Evolutionary conservation across 92 coral and sea anemone genomes (phyloP).

Genomic region (Parazoanthus swiftii): DNA sequence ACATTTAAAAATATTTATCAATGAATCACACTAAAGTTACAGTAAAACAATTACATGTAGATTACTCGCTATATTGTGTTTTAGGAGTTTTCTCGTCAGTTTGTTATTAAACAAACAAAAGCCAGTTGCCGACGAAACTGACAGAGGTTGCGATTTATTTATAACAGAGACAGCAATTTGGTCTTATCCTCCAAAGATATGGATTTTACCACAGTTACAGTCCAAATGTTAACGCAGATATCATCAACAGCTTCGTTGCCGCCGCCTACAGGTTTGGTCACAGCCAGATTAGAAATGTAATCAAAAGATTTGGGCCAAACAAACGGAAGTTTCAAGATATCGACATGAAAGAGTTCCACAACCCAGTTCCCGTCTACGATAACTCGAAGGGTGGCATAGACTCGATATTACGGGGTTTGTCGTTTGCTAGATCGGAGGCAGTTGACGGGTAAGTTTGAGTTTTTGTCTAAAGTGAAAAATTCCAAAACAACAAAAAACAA

Average conservation of each 20-base stretch:
- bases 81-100: no score
- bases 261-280: conserved; percentile 76
- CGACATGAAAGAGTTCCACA: conserved; percentile 47
- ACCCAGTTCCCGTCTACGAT: conserved; percentile 57
- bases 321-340: conserved; percentile 37
- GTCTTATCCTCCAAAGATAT: conserved; percentile 14
- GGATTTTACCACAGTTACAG: conserved; percentile 53
- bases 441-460: conserved; percentile 48
- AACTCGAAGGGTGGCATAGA: conserved; percentile 48
- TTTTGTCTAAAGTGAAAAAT: no score
- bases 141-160: conserved; percentile 1
- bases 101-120: neutral
- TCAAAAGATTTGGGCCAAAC: conserved; percentile 44
- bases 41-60: no score
- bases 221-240: conserved; percentile 39
- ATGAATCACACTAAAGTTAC: no score
- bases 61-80: no score
- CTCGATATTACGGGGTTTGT: conserved; percentile 52
- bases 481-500: no score
- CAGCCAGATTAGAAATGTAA: conserved; percentile 50
- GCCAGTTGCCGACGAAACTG: neutral
- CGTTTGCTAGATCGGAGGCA: conserved; percentile 25
- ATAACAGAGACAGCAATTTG: conserved; percentile 38
- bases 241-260: conserved; percentile 57
- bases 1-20: no score